Evolutionary conservation across 1,140 invertebrate species (phyloP).

Genomic region (Papilio helenus): DNA sequence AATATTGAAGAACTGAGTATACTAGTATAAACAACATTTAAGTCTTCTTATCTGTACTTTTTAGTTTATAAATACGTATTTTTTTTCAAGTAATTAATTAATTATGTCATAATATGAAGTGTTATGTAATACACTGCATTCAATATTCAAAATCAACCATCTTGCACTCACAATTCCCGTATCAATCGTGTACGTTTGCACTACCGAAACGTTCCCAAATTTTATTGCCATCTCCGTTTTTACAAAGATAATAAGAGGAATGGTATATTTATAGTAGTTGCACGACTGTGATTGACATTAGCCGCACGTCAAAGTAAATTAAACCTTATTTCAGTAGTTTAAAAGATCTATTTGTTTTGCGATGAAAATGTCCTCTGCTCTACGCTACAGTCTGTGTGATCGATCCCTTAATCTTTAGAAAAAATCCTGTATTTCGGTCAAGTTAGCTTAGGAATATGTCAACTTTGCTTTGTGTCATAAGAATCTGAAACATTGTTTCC

Average conservation of each 20-base stretch:
- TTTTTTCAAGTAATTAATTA: not conserved
- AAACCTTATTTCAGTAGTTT: no score
- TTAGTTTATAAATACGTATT: not conserved
- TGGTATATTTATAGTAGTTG: no score
- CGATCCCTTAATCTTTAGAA: not conserved
- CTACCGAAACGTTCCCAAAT: no score
- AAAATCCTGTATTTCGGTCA: not conserved
- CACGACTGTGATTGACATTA: no score
- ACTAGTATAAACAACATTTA: constrained; percentile 7
- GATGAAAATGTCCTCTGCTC: no score
- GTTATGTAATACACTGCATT: no score
- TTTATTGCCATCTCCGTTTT: no score
- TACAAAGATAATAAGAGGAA: no score
- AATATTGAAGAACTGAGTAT: constrained; percentile 1
- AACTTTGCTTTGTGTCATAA: constrained; percentile 15
- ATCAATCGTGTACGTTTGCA: not conserved
- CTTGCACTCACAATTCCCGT: not conserved
- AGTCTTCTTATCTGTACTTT: constrained; percentile 5
- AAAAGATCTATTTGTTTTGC: no score
- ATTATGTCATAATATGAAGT: not conserved
- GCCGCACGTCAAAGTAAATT: no score
- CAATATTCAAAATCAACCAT: not conserved
- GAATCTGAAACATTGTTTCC: constrained; percentile 32
- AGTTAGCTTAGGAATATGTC: not conserved
- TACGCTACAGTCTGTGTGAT: no score